Conservation (phyloP, 2,797 vertebrate species). For the Macropodus opercularis region DNA sequence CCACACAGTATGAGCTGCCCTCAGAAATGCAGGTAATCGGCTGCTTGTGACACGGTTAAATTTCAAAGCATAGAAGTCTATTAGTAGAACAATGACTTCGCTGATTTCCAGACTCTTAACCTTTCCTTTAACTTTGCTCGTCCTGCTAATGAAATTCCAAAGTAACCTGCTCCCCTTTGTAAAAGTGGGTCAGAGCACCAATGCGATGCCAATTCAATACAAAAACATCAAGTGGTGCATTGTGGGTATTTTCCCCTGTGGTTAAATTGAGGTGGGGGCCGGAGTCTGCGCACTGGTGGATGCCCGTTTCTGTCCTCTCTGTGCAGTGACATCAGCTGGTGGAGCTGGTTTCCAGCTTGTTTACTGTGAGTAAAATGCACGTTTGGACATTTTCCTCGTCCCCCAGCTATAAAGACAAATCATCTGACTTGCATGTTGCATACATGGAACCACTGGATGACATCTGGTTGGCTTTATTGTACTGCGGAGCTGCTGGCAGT, state of each 20-base stretch:
- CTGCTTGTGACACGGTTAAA: too few relatives aligned
- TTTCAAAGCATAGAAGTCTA: too few relatives aligned
- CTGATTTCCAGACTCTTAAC: too few relatives aligned
- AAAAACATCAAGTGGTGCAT: slow-evolving; percentile 68
- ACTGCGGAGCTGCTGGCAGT: neutral
- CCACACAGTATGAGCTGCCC: too few relatives aligned
- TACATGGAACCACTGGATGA: neutral
- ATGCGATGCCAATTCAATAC: slow-evolving; percentile 44
- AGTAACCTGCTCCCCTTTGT: slow-evolving; percentile 66
- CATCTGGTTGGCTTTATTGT: neutral
- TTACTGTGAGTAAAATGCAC: slow-evolving; percentile 2
- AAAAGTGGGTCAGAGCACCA: slow-evolving; percentile 77
- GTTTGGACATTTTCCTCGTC: neutral
- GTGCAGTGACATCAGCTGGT: slow-evolving; percentile 40
- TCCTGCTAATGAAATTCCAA: slow-evolving; percentile 64
- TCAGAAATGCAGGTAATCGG: too few relatives aligned
- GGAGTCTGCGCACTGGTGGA: slow-evolving; percentile 32
- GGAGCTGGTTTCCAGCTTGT: slow-evolving; percentile 5
- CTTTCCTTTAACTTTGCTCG: slow-evolving; percentile 51
- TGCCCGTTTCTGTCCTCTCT: slow-evolving; percentile 28
- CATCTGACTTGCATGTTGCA: neutral
- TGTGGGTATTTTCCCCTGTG: slow-evolving; percentile 68
- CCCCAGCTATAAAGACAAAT: neutral
- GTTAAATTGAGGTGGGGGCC: slow-evolving; percentile 45
- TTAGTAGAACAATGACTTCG: neutral